Evolutionary conservation across 2,888 invertebrate species (phyloP), one percentile per base, ranked within the genome.

Genomic region (Tyria jacobaeae): DNA sequence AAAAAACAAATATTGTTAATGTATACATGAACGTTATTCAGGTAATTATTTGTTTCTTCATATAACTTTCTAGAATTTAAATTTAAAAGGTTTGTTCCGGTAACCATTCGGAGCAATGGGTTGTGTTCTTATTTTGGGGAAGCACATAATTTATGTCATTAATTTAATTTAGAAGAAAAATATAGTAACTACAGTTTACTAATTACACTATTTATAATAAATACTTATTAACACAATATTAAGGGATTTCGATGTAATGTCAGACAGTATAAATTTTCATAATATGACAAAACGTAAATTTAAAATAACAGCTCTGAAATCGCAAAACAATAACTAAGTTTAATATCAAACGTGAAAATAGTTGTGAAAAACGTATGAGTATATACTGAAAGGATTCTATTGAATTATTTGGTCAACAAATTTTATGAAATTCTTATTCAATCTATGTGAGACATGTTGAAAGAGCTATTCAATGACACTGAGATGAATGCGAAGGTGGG

Each of bases 391-490:
- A 14, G 10, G 2, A 60, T 58, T 12, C 47, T 3, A 34, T 14
- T 51, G 48, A 50, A 64, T 35, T 39, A 37, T 35, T 34, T 51
- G 21, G 25, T 9, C 41, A 54, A 27, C 35, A 47, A 49, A 62
- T 52, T 60, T 60, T 44, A 48, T 51, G 35, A 50, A 60, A 65
- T 54, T 59, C 51, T 53, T 61, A 39, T 61, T 52, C 31, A 51
- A 63, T 61, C 41, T 51, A 55, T 44, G 50, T 39, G 57, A 53
- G 57, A 62, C 60, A 56, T 41, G 56, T 74, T 71, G 56, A 67
- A 67, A 67, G 50, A 50, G 50, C 55, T 51, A 52, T 74, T 71
- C 62, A 66, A 41, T 60, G 59, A 63, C 59, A 60, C 15, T 17
- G 47, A 57, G 44, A 60, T 57, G 41, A 37, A 63, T 62, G 51